These are phyloP conservation scores for Acanthochromis polyacanthus DNA, from an alignment of 2,113 vertebrate genomes.

Conservation along the genomic window DNA sequence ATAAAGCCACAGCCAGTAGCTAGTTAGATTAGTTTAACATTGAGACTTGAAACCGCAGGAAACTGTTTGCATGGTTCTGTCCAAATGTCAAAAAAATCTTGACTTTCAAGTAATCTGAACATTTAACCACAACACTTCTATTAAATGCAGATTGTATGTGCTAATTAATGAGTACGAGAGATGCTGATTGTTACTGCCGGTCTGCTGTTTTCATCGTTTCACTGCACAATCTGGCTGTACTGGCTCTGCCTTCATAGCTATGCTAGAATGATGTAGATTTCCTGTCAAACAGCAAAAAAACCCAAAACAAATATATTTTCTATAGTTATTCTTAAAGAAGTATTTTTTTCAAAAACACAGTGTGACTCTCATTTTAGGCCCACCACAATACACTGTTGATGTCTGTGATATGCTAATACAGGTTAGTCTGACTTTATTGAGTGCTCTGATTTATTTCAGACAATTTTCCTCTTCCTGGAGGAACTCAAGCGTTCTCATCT, in stretches of 20 bases:
- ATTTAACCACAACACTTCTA: background rate
- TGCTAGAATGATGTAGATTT: no score
- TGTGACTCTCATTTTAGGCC: no score
- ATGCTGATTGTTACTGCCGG: background rate
- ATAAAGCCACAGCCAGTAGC: background rate
- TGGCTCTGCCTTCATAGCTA: background rate
- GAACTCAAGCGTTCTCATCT: slow-evolving; percentile 90
- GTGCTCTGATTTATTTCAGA: slow-evolving; percentile 71
- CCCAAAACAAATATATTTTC: no score
- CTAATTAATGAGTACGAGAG: background rate
- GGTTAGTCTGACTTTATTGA: background rate
- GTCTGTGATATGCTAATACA: background rate
- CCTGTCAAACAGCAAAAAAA: no score
- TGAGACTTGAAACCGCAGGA: background rate
- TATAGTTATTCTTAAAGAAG: background rate
- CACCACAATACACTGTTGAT: no score
- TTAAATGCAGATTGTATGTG: background rate
- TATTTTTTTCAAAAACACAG: background rate
- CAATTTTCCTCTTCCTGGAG: slow-evolving; percentile 83
- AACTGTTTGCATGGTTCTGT: background rate
- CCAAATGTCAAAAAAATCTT: background rate
- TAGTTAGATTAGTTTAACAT: background rate
- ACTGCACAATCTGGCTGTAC: background rate
- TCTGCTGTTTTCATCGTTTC: background rate
- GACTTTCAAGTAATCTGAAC: background rate